phyloP scores from a whole-genome alignment of 2,797 vertebrate species.

The Pogoniulus pusillus region DNA sequence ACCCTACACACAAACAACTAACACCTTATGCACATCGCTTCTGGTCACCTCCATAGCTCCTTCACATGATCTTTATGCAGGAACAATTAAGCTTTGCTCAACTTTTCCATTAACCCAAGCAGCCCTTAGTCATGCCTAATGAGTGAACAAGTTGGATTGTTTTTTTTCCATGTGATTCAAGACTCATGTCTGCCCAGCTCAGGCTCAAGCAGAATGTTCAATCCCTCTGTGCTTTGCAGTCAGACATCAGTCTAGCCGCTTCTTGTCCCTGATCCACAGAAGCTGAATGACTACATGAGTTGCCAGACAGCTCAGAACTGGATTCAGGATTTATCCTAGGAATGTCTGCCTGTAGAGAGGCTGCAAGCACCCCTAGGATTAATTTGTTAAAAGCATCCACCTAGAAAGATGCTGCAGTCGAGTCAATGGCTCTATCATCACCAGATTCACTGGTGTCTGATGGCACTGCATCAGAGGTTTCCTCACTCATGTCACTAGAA shows the following conservation, averaged over 20 bases:
- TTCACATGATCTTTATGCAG: background rate
- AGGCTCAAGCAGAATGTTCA: background rate
- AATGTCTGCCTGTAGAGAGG: background rate
- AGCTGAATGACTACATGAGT: background rate
- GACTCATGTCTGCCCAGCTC: background rate
- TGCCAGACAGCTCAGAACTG: conserved; percentile 1
- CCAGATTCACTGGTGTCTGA: background rate
- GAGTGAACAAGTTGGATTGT: background rate
- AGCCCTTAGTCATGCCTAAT: background rate
- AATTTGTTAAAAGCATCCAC: background rate
- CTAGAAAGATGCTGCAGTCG: background rate
- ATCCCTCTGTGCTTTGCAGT: background rate
- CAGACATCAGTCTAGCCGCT: background rate
- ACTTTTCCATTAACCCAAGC: conserved; percentile 13
- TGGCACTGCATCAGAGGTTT: background rate
- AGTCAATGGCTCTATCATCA: background rate
- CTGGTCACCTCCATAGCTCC: background rate
- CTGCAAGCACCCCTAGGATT: conserved; percentile 15
- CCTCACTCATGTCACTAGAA: background rate
- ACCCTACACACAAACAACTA: background rate
- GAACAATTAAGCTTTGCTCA: background rate
- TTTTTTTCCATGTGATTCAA: background rate
- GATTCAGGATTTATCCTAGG: conserved; percentile 19
- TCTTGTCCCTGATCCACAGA: background rate
- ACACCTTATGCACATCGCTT: background rate